Conservation (phyloP, 1,140 invertebrate genomes). For the Sitodiplosis mosellana region DNA sequence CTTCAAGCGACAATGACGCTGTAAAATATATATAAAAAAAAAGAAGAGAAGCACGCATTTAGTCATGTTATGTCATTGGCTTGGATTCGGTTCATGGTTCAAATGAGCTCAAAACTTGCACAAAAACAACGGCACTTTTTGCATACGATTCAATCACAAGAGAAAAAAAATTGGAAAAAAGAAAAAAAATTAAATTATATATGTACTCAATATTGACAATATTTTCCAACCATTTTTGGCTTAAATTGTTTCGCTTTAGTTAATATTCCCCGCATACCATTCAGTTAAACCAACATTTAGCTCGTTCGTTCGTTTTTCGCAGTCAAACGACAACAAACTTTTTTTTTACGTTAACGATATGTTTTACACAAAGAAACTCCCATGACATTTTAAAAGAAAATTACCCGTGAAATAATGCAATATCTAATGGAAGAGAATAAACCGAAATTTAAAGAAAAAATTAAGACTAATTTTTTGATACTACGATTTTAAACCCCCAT, state of each 20-base stretch:
- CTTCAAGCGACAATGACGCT: constrained; percentile 54
- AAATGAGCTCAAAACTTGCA: not conserved
- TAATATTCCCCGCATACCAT: not conserved
- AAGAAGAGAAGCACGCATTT: constrained; percentile 5
- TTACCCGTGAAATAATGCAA: not conserved
- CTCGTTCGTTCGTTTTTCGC: not conserved
- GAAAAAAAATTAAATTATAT: not conserved
- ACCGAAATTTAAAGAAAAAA: not conserved
- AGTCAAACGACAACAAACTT: not conserved
- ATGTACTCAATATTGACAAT: not conserved
- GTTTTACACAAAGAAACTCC: not conserved
- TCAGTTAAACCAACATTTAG: not conserved
- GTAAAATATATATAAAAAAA: constrained; percentile 20
- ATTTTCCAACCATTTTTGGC: not conserved
- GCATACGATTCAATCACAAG: not conserved
- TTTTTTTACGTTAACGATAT: not conserved
- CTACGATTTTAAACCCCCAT: not conserved
- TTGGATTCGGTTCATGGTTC: not conserved
- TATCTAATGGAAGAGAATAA: not conserved
- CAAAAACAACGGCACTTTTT: not conserved
- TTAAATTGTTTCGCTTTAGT: no score
- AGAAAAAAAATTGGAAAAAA: not conserved
- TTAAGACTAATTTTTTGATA: not conserved
- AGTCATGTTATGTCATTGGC: constrained; percentile 6
- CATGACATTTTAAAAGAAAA: not conserved